Percentiles rank a stretch among this genome's conserved stretches.
Evolutionary conservation across 2,888 invertebrate species (phyloP).

Genomic region (Lampropteryx suffumata): DNA sequence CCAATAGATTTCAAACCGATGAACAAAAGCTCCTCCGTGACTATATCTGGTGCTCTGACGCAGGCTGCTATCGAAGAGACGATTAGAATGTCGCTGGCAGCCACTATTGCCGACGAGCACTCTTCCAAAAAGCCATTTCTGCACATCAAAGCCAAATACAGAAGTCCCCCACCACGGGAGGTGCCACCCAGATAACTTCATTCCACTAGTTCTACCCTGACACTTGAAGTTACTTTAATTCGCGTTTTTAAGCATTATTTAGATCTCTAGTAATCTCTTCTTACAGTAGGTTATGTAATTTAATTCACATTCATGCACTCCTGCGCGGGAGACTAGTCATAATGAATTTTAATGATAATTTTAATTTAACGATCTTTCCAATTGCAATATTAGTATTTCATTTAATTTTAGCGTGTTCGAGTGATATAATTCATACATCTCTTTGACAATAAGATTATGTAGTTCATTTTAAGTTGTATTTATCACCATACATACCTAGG

Average conservation of each 20-base stretch:
- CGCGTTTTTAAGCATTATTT: slow-evolving; percentile 53
- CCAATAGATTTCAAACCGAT: slow-evolving; percentile 54
- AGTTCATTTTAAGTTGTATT: slow-evolving; percentile 22
- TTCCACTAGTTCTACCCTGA: slow-evolving; percentile 66
- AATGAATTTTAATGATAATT: slow-evolving; percentile 43
- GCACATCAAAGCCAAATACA: slow-evolving; percentile 88
- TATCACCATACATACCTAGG: slow-evolving; percentile 16
- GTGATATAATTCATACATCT: slow-evolving; percentile 32
- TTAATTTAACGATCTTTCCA: slow-evolving; percentile 36
- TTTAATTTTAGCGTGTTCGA: slow-evolving; percentile 40
- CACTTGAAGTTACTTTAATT: slow-evolving; percentile 41
- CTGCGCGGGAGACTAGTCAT: slow-evolving; percentile 66
- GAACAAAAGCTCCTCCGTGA: slow-evolving; percentile 55
- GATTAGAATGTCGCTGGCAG: slow-evolving; percentile 69
- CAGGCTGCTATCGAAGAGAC: slow-evolving; percentile 78
- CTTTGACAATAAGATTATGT: slow-evolving; percentile 20
- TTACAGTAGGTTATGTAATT: slow-evolving; percentile 48
- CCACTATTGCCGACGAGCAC: slow-evolving; percentile 62
- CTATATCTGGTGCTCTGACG: slow-evolving; percentile 58
- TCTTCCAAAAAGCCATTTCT: slow-evolving; percentile 82
- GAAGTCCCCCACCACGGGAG: slow-evolving; percentile 85
- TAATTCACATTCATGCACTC: slow-evolving; percentile 51
- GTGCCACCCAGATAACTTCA: slow-evolving; percentile 82
- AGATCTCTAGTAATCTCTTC: slow-evolving; percentile 72
- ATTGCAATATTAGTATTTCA: slow-evolving; percentile 49